A percentile compares a stretch with the other conserved stretches of the same genome.
Conservation (phyloP, 2,888 invertebrate species). For the Zeuzera pyrina region DNA sequence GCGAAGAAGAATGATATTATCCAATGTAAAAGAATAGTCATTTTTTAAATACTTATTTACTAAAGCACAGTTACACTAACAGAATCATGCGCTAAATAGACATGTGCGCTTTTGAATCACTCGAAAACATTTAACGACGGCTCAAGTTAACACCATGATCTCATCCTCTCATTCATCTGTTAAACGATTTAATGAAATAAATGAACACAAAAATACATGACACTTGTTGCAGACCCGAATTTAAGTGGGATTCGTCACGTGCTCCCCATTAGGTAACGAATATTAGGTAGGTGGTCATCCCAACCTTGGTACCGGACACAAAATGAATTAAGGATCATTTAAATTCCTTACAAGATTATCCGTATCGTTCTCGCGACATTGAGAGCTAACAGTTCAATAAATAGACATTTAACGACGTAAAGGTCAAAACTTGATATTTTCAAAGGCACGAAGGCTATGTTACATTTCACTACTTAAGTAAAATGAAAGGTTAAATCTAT, state of each 20-base stretch:
- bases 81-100: slow-evolving; percentile 27
- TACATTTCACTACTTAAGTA: slow-evolving; percentile 7
- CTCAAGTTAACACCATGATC: slow-evolving; percentile 32
- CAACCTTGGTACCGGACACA: too few species aligned
- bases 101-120: slow-evolving; percentile 35
- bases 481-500: slow-evolving; percentile 16
- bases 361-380: slow-evolving; percentile 3
- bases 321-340: too few species aligned
- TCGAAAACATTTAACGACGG: slow-evolving; percentile 34
- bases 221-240: slow-evolving; percentile 22
- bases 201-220: slow-evolving; percentile 34
- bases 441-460: slow-evolving; percentile 17
- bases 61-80: slow-evolving; percentile 5
- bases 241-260: slow-evolving; percentile 38
- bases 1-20: slow-evolving; percentile 10
- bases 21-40: slow-evolving; percentile 13
- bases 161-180: slow-evolving; percentile 39
- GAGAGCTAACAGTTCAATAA: slow-evolving; percentile 6
- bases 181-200: slow-evolving; percentile 48
- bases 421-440: slow-evolving; percentile 12
- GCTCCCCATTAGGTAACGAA: slow-evolving; percentile 32
- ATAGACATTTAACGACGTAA: slow-evolving; percentile 1
- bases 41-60: not conserved
- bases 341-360: not conserved
- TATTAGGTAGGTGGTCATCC: slow-evolving; percentile 18